These are phyloP conservation scores for Melitaea athalia DNA, from an alignment of 2,888 invertebrate species.

Conservation along the genomic window DNA sequence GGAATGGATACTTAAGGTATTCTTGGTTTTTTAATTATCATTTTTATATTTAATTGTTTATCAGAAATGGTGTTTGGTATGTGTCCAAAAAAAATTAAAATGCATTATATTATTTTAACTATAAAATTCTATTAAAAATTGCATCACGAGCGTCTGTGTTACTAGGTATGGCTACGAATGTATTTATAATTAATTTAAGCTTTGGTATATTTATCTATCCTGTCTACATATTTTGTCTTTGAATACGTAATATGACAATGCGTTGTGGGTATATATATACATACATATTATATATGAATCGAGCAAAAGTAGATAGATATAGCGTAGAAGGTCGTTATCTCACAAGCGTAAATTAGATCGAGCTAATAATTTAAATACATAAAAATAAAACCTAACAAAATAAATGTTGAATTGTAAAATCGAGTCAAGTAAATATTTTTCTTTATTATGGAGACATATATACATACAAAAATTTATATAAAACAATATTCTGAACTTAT, in stretches of 20 bases:
- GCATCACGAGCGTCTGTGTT: slow-evolving; percentile 25
- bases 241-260: slow-evolving; percentile 8
- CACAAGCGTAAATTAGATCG: neutral
- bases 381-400: neutral
- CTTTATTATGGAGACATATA: too few relatives aligned
- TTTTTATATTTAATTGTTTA: neutral
- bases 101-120: neutral
- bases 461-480: too few relatives aligned
- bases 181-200: slow-evolving; percentile 8
- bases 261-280: neutral
- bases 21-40: neutral
- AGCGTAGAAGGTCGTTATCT: neutral
- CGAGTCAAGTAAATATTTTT: too few relatives aligned
- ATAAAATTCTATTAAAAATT: neutral
- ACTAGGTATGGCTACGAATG: slow-evolving; percentile 34
- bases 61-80: neutral
- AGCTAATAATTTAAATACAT: neutral
- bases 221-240: neutral
- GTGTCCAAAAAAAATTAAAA: neutral
- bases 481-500: neutral
- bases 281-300: slow-evolving; percentile 1
- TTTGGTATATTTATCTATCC: neutral
- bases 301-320: neutral
- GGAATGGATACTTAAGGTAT: slow-evolving; percentile 53
- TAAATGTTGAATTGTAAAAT: too few relatives aligned